phyloP scores from a whole-genome alignment of 2,888 invertebrate species.

The Cartodere bifasciata region DNA sequence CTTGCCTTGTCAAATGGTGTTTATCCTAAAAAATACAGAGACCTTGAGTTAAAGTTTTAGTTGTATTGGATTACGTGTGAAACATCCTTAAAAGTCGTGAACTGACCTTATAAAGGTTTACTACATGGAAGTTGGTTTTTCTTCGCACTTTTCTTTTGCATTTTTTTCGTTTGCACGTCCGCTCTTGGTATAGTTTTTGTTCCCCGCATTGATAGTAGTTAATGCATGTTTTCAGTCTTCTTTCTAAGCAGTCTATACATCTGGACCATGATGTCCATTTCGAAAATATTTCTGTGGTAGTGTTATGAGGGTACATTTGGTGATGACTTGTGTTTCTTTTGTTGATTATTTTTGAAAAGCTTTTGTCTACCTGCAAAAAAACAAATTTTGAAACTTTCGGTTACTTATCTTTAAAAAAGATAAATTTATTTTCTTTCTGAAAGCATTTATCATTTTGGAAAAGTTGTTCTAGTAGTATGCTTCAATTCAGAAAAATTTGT shows the following conservation, averaged over 20 bases:
- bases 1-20: slow-evolving; percentile 24
- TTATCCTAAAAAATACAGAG: slow-evolving; percentile 21
- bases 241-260: slow-evolving; percentile 42
- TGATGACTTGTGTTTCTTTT: no score
- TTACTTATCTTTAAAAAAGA: no score
- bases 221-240: slow-evolving; percentile 63
- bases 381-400: no score
- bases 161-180: slow-evolving; percentile 30
- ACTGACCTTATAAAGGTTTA: slow-evolving; percentile 24
- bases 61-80: no score
- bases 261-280: slow-evolving; percentile 30
- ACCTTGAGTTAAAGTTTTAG: neutral
- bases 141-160: slow-evolving; percentile 32
- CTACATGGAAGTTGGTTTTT: slow-evolving; percentile 28
- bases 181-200: slow-evolving; percentile 31
- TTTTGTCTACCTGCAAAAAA: no score
- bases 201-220: slow-evolving; percentile 23
- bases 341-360: no score
- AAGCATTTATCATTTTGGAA: no score
- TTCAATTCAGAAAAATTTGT: no score
- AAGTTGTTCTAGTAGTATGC: no score
- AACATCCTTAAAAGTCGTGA: no score
- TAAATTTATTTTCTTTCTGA: no score
- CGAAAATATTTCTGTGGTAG: slow-evolving; percentile 16
- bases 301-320: no score